A percentile compares a stretch with the other conserved stretches of the same genome.
Evolutionary conservation across 1,140 invertebrate genomes (phyloP).

Genomic region (Drosophila kepulauana): DNA sequence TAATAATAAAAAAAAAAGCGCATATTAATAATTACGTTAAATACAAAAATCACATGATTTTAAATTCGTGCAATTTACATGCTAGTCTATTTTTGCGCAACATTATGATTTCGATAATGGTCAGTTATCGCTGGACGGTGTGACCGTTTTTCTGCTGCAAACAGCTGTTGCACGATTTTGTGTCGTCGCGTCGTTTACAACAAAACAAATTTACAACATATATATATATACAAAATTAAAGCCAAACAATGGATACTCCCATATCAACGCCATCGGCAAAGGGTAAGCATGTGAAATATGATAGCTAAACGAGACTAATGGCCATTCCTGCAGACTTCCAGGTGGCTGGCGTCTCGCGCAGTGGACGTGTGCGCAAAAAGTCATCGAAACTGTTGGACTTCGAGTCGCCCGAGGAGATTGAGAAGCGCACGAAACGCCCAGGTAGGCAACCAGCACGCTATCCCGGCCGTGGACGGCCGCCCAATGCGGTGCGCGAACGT

Average conservation of each 20-base stretch:
- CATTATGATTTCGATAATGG: background rate
- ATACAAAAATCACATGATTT: no score
- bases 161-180: slow-evolving; percentile 40
- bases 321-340: slow-evolving; percentile 88
- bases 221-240: slow-evolving; percentile 21
- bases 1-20: no score
- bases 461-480: slow-evolving; percentile 61
- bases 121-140: slow-evolving; percentile 8
- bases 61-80: no score
- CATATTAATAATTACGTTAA: no score
- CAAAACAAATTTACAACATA: slow-evolving; percentile 37
- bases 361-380: slow-evolving; percentile 96
- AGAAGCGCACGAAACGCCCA: slow-evolving; percentile 84
- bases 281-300: slow-evolving; percentile 12
- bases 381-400: slow-evolving; percentile 97
- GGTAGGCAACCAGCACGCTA: slow-evolving; percentile 57
- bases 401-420: slow-evolving; percentile 93
- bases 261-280: slow-evolving; percentile 28
- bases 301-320: background rate
- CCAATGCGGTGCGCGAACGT: slow-evolving; percentile 58
- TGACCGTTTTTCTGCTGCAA: slow-evolving; percentile 14
- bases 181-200: slow-evolving; percentile 50
- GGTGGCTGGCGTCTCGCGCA: slow-evolving; percentile 92
- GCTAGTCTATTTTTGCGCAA: no score
- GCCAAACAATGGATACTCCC: slow-evolving; percentile 47